Evolutionary conservation across 1,140 invertebrate species (phyloP).

Genomic region (Rhizoglyphus robini): DNA sequence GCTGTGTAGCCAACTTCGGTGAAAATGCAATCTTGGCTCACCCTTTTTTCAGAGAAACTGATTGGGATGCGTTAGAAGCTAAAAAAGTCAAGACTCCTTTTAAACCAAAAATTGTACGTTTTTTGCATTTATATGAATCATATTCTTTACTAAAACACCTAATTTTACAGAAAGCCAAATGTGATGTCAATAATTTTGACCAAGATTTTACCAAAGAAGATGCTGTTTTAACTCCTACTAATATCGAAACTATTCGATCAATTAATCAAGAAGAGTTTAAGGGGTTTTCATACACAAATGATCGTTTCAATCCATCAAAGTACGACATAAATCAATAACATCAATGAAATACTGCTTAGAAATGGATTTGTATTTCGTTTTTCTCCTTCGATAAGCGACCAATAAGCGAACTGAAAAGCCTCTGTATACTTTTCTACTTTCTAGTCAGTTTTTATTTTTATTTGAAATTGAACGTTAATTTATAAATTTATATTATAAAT

Average conservation of each 20-base stretch:
- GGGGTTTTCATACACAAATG: slow-evolving; percentile 92
- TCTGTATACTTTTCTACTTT: too few species aligned
- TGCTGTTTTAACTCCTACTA: slow-evolving; percentile 82
- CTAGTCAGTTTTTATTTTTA: too few species aligned
- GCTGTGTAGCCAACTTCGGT: slow-evolving; percentile 58
- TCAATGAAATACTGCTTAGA: not conserved
- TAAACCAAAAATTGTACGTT: slow-evolving; percentile 90
- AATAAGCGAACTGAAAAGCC: too few species aligned
- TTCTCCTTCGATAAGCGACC: too few species aligned
- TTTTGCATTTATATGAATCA: slow-evolving; percentile 19
- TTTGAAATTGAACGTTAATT: too few species aligned
- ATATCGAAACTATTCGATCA: slow-evolving; percentile 68
- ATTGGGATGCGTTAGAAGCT: slow-evolving; percentile 85
- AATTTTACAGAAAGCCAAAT: slow-evolving; percentile 91
- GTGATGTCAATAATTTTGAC: slow-evolving; percentile 97
- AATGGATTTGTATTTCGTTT: too few species aligned
- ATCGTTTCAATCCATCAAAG: slow-evolving; percentile 59
- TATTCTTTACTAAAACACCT: too few species aligned
- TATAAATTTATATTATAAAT: too few species aligned
- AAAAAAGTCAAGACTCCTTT: slow-evolving; percentile 88
- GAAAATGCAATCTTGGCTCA: slow-evolving; percentile 78
- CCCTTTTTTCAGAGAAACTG: slow-evolving; percentile 89
- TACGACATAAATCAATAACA: not conserved
- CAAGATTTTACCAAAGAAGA: slow-evolving; percentile 98
- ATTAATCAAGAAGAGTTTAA: slow-evolving; percentile 97